These are phyloP conservation scores for Centruroides vittatus DNA, from an alignment of 1,140 invertebrate species.

Conservation along the genomic window DNA sequence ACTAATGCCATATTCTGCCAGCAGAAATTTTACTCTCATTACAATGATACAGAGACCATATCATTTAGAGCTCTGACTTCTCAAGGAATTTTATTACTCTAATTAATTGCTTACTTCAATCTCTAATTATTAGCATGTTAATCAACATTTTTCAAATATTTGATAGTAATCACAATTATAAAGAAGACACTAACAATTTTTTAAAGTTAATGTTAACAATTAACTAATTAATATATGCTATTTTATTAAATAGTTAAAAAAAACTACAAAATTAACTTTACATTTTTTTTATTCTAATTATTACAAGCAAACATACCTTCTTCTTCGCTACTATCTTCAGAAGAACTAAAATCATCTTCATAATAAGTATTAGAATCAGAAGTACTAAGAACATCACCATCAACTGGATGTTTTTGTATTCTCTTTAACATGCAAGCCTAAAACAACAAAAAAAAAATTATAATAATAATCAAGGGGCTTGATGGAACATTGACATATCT, in stretches of 20 bases:
- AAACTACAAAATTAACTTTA: not conserved
- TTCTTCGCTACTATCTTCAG: slow-evolving; percentile 71
- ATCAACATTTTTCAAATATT: no score
- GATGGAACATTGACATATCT: no score
- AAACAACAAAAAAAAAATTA: no score
- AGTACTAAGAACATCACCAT: slow-evolving; percentile 63
- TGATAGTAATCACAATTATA: no score
- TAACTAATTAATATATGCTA: not conserved
- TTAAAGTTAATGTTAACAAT: not conserved
- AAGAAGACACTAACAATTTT: not conserved
- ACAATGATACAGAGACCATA: no score
- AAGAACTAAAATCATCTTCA: slow-evolving; percentile 75
- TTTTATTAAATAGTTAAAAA: not conserved
- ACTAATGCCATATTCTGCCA: no score
- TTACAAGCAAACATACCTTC: slow-evolving; percentile 42
- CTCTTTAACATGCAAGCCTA: slow-evolving; percentile 63
- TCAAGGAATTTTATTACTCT: no score
- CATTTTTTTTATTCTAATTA: not conserved
- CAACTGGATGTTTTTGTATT: slow-evolving; percentile 58
- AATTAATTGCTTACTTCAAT: no score
- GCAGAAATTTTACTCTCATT: no score
- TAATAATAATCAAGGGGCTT: no score
- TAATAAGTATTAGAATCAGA: slow-evolving; percentile 87
- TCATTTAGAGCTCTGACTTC: no score
- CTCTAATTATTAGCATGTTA: no score